Percentiles rank a stretch among this genome's conserved stretches.
Evolutionary conservation across 2,888 invertebrate genomes (phyloP).

Genomic region (Anthrax anthrax): DNA sequence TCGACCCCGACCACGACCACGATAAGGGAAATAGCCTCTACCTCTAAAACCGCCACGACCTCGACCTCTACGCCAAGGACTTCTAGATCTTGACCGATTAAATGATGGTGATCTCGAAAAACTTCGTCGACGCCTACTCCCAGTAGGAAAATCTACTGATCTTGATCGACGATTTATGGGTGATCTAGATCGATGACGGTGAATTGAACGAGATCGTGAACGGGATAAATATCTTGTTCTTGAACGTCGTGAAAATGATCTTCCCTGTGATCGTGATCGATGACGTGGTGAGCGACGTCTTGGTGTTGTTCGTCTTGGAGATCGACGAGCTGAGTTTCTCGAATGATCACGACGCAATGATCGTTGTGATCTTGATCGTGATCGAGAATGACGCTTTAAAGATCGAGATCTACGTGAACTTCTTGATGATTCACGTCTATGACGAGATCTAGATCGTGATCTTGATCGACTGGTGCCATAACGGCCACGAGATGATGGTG

Average conservation of each 20-base stretch:
- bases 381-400: not conserved
- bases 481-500: constrained; percentile 13
- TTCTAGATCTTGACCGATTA: constrained; percentile 20
- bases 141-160: constrained; percentile 1
- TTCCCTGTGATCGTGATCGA: constrained; percentile 35
- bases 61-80: constrained; percentile 9
- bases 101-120: constrained; percentile 16
- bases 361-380: constrained; percentile 12
- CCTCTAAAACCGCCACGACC: constrained; percentile 20
- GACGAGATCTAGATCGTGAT: constrained; percentile 19
- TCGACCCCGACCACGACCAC: constrained; percentile 39
- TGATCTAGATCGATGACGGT: constrained; percentile 1
- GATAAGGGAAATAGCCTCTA: constrained; percentile 38
- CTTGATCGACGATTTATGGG: constrained; percentile 4
- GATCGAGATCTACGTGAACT: constrained; percentile 42
- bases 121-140: constrained; percentile 25
- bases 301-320: not conserved
- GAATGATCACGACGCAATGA: constrained; percentile 1
- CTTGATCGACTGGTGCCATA: constrained; percentile 7
- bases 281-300: constrained; percentile 17
- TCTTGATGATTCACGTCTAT: constrained; percentile 24
- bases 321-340: not conserved
- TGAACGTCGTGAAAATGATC: constrained; percentile 3
- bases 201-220: constrained; percentile 12
- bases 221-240: constrained; percentile 10